Percentiles rank a stretch among this genome's conserved stretches.
Evolutionary conservation across 53 echinoderm and acorn worm genomes (phyloP).

Genomic region (Arbacia lixula): DNA sequence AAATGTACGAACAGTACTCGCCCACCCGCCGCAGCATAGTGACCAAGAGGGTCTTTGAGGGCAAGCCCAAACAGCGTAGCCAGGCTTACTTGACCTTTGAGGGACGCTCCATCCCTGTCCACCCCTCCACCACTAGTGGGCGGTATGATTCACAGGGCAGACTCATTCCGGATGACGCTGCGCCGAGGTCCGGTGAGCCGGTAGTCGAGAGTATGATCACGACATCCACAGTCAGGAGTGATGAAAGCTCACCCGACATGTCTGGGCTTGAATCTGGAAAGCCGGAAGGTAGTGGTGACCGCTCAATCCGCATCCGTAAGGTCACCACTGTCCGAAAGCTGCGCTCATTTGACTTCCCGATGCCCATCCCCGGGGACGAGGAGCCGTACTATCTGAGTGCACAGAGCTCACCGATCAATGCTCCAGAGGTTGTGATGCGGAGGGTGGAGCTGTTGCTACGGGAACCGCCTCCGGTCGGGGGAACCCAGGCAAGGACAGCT

Average conservation of each 20-base stretch:
- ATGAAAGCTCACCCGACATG: too few species aligned
- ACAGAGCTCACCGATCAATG: constrained; percentile 46
- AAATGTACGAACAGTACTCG: constrained; percentile 28
- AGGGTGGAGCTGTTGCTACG: constrained; percentile 57
- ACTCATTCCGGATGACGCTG: too few species aligned
- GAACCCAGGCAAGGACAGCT: constrained; percentile 29
- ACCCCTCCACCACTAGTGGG: constrained; percentile 24
- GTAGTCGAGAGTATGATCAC: too few species aligned
- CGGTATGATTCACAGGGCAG: neutral
- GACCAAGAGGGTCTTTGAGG: constrained; percentile 44
- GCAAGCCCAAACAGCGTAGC: constrained; percentile 21
- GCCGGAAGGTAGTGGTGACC: neutral
- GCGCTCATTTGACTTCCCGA: neutral
- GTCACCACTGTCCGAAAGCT: constrained; percentile 20
- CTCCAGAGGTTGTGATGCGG: constrained; percentile 64
- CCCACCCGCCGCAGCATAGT: constrained; percentile 47
- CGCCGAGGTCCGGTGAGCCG: too few species aligned
- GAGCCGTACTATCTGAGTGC: constrained; percentile 39
- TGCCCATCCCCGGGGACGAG: neutral
- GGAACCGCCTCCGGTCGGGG: constrained; percentile 50
- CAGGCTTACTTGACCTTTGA: constrained; percentile 43
- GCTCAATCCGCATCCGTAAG: constrained; percentile 19
- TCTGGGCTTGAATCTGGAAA: neutral
- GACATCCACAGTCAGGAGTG: too few species aligned
- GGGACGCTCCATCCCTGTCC: neutral